phyloP scores from a whole-genome alignment of 1,140 invertebrate species.

The Drosophila ercepeae region DNA sequence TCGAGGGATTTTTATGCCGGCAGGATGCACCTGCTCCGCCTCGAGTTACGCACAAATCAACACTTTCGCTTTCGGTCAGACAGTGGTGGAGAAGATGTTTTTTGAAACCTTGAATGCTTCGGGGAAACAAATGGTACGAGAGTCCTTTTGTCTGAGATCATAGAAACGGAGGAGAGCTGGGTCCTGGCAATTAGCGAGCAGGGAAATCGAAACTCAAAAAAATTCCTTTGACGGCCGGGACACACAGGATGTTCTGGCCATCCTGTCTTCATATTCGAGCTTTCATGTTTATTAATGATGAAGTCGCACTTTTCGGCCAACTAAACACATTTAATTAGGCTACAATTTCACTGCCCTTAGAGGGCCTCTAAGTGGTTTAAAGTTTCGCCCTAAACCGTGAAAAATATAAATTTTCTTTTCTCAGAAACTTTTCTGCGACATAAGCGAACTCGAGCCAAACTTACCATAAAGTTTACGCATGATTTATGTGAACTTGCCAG shows the following conservation, averaged over 20 bases:
- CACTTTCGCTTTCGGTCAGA: constrained; percentile 63
- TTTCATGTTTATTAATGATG: constrained; percentile 52
- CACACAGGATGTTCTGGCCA: constrained; percentile 48
- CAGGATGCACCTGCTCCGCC: constrained; percentile 71
- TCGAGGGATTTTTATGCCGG: constrained; percentile 17
- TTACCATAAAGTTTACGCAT: constrained; percentile 67
- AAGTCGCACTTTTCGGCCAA: not conserved
- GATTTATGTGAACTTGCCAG: constrained; percentile 65
- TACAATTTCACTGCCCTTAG: constrained; percentile 7
- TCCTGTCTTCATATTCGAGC: constrained; percentile 34
- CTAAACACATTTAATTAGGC: constrained; percentile 47
- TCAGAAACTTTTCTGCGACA: constrained; percentile 49
- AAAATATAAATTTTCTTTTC: not conserved
- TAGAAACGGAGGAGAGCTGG: constrained; percentile 10
- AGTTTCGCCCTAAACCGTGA: constrained; percentile 1
- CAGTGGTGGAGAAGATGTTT: not conserved
- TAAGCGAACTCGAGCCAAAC: constrained; percentile 59
- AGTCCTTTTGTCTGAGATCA: constrained; percentile 21
- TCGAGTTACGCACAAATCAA: constrained; percentile 69
- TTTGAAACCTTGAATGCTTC: constrained; percentile 15
- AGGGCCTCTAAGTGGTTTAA: constrained; percentile 10
- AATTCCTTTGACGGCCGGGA: constrained; percentile 41
- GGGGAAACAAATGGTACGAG: constrained; percentile 20
- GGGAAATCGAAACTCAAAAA: constrained; percentile 42
- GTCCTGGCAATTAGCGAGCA: constrained; percentile 49